Base-by-base conservation (phyloP, 2,888 invertebrate genomes). In the Cataglyphis rosenhaueri region DNA sequence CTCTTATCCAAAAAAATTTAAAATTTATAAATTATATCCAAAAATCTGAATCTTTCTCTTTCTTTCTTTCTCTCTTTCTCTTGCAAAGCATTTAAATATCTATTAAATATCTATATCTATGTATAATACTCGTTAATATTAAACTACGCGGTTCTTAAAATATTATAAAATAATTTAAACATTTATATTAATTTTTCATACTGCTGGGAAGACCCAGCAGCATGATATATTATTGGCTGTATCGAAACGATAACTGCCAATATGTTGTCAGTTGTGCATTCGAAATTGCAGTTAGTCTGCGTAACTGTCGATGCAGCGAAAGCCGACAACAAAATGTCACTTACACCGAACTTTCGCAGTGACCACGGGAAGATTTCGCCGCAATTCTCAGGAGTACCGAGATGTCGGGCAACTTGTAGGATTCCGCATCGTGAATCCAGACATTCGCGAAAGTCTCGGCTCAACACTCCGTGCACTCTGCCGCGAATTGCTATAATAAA, bases 401-500 rank as follows among this genome's bases (percentile, higher is more conserved):
- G 84, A 87, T 86, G 85, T 85, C 86, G 84, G 65, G 86, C 87
- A 91, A 90, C 90, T 90, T 90, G 92, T 90, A 88, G 90, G 89
- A 91, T 91, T 91, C 88, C 87, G 59, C 79, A 89, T 88, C 86
- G 83, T 75, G 83, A 73, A 84, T 84, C 74, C 76, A 81, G 78
- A 85, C 84, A 83, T 84, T 83, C 81, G 83, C 74, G 74, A 82
- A 91, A 88, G 85, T 87, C 84, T 87, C 83, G 81, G 83, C 84
- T 82, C 86, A 65, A 55, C 48, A 82, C 81, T 71, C 81, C 83
- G 79, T 82, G 81, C 84, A 81, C 76, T 83, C 75, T 61, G 82
- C 85, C 82, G 86, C 83, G 84, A 91, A 90, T 88, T 84, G 89
- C 85, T 83, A 91, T 91, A 87, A 90, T 88, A 90, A 90, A 90